Evolutionary conservation across 92 coral and sea anemone genomes (phyloP).

Genomic region (Umimayanthus chanpuru): DNA sequence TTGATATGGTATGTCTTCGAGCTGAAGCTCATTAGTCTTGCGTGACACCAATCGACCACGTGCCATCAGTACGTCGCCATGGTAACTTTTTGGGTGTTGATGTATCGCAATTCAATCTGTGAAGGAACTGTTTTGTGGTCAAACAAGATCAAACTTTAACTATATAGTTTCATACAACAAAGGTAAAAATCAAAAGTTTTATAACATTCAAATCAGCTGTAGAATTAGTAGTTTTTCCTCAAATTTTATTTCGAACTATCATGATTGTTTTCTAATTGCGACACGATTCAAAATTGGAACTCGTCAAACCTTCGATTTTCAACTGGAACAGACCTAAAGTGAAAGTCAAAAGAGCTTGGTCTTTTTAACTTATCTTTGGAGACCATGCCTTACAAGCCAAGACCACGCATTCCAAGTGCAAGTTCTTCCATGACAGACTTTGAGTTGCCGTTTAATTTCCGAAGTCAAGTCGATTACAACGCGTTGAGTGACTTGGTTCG

Average conservation of each 20-base stretch:
- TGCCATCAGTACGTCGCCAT: background rate
- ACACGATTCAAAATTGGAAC: background rate
- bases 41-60: no score
- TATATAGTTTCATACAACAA: background rate
- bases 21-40: no score
- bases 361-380: background rate
- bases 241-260: background rate
- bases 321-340: background rate
- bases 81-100: background rate
- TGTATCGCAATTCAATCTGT: background rate
- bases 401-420: conserved; percentile 60
- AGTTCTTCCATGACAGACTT: conserved; percentile 43
- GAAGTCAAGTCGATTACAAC: conserved; percentile 69
- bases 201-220: background rate
- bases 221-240: background rate
- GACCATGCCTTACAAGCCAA: conserved; percentile 54
- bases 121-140: background rate
- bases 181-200: background rate
- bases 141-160: background rate
- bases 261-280: background rate
- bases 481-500: conserved; percentile 81
- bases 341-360: background rate
- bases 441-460: conserved; percentile 64
- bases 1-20: no score
- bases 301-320: background rate